A percentile compares a stretch with the other conserved stretches of the same genome.
phyloP scores from a whole-genome alignment of 2,797 vertebrate species.

The Melanogrammus aeglefinus region DNA sequence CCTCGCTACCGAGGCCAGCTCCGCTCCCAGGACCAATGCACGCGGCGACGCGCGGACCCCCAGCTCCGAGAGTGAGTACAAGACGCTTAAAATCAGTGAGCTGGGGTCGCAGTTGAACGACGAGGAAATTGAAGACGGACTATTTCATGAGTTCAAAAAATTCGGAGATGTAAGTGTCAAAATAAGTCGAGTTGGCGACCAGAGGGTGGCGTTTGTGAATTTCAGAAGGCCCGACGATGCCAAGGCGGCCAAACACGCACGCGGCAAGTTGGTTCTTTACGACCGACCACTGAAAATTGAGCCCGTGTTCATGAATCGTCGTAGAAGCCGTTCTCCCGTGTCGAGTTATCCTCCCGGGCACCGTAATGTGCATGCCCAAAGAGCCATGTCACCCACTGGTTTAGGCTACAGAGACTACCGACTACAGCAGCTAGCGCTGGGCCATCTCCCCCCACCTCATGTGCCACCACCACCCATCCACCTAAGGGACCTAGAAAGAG shows the following conservation, averaged over 20 bases:
- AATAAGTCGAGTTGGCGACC: constrained; percentile 86
- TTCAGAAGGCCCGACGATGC: constrained; percentile 93
- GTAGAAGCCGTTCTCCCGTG: constrained; percentile 83
- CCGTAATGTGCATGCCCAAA: constrained; percentile 75
- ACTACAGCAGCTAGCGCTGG: constrained; percentile 89
- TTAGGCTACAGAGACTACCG: constrained; percentile 89
- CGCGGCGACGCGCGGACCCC: constrained; percentile 69
- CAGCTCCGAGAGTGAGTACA: constrained; percentile 83
- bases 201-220: constrained; percentile 92
- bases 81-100: constrained; percentile 93
- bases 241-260: constrained; percentile 89
- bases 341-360: constrained; percentile 80
- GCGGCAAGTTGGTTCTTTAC: constrained; percentile 90
- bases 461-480: constrained; percentile 76
- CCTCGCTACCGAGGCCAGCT: constrained; percentile 53
- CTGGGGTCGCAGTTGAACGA: constrained; percentile 91
- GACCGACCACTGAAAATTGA: constrained; percentile 94
- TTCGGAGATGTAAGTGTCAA: constrained; percentile 97
- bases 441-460: constrained; percentile 81
- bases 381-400: constrained; percentile 81
- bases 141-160: constrained; percentile 96
- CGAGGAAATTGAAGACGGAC: constrained; percentile 93
- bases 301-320: constrained; percentile 80
- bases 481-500: constrained; percentile 87
- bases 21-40: constrained; percentile 52